phyloP scores from a whole-genome alignment of 2,113 vertebrate genomes.

The Caracal caracal region DNA sequence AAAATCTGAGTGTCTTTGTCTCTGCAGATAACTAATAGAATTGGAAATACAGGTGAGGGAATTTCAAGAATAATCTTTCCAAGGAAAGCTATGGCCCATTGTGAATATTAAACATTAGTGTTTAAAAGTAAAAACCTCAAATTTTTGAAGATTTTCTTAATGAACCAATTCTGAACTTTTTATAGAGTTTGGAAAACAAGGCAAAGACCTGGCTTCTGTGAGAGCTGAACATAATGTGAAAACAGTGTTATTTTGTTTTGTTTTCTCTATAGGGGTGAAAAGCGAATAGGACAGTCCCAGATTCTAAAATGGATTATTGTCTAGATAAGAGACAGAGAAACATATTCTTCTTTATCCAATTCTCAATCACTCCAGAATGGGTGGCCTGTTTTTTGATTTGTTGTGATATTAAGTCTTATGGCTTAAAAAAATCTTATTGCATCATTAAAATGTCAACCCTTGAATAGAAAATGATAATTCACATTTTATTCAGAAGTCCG shows the following conservation, averaged over 20 bases:
- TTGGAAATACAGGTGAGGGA: not conserved
- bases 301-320: conserved; percentile 6
- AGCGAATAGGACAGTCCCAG: not conserved
- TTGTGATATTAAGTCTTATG: not conserved
- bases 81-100: not conserved
- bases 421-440: not conserved
- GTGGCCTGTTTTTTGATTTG: not conserved
- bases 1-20: conserved; percentile 29
- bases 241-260: not conserved
- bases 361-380: not conserved
- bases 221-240: not conserved
- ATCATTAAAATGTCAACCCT: conserved; percentile 13
- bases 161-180: conserved; percentile 7
- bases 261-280: not conserved
- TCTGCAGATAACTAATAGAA: not conserved
- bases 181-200: not conserved
- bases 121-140: not conserved
- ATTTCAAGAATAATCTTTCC: not conserved
- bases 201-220: not conserved
- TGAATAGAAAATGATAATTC: conserved; percentile 41
- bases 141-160: not conserved
- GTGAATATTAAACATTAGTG: not conserved
- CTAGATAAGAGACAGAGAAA: not conserved
- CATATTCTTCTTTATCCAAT: not conserved
- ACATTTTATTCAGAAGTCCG: conserved; percentile 48